phyloP scores from a whole-genome alignment of 2,888 invertebrate genomes.

The Neria commutata region DNA sequence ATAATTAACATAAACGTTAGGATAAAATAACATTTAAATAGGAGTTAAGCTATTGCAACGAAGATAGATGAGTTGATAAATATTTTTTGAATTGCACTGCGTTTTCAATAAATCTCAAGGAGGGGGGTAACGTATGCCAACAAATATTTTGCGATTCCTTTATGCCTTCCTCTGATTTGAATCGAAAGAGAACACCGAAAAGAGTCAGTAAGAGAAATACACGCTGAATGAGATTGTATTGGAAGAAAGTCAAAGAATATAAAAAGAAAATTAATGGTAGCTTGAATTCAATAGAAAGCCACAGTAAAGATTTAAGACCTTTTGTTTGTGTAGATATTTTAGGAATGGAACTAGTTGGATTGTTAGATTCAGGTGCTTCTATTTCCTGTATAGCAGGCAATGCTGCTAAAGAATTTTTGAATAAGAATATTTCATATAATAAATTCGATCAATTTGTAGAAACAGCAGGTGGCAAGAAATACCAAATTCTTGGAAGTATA shows the following conservation, averaged over 20 bases:
- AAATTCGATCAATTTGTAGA: slow-evolving; percentile 1
- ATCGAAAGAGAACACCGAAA: no score
- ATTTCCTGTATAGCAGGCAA: slow-evolving; percentile 10
- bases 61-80: not conserved
- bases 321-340: slow-evolving; percentile 3
- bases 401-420: slow-evolving; percentile 9
- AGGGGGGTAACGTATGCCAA: no score
- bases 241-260: no score
- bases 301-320: slow-evolving; percentile 10
- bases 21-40: no score
- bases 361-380: slow-evolving; percentile 14
- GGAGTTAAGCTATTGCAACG: not conserved
- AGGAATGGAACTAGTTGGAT: not conserved
- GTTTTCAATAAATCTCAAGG: not conserved
- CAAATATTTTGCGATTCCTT: no score
- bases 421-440: not conserved
- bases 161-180: no score
- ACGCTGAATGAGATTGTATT: no score
- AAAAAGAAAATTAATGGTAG: not conserved
- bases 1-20: no score
- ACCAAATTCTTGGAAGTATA: slow-evolving; percentile 17
- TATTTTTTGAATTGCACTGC: no score
- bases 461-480: slow-evolving; percentile 23
- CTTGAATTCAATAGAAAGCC: not conserved
- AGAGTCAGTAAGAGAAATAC: no score